Evolutionary conservation across 2,113 vertebrate species (phyloP), one percentile per base, ranked within the genome.

Genomic region (Myotis brandtii): DNA sequence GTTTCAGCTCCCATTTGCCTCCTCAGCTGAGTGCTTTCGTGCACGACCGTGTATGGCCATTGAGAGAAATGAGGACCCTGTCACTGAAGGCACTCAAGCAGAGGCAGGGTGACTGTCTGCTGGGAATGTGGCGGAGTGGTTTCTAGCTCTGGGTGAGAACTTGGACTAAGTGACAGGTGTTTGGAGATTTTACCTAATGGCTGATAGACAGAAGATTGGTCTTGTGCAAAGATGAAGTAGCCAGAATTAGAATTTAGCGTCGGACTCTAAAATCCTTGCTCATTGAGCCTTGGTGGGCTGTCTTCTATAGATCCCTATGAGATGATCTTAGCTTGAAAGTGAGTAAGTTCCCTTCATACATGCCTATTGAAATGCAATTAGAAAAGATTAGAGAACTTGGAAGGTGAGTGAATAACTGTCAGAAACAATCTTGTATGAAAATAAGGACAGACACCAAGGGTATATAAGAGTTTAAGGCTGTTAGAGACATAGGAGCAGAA

Each of bases 351-450:
- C 48, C 32, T 25, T 80, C 40, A 91, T 40, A 40, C 14, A 9
- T 52, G n/a, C 56, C 18, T 84, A 43, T 91, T 93, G 14, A 94
- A 75, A 80, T 46, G 17, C 52, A 32, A 83, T 93, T 92, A 88
- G 46, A 89, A 93, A 81, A 85, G 20, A 85, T 52, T 25, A 64
- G 6, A 34, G 37, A 64, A 77, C 73, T 46, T 81, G 52, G 86
- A 76, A 83, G 27, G 27, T 73, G 67, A 93, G 50, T 70, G 50
- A 75, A 7, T 62, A 73, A 56, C n/a, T 62, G 34, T 89, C 21
- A 37, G 23, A 82, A 91, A 96, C 34, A 50, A 62, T 25, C 25
- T 48, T 21, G 0, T 56, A 40, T 82, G 16, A 43, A 89, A 89
- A 52, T 52, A 54, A 67, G n/a, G 37, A 30, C 16, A 90, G 85